phyloP scores from a whole-genome alignment of 2,888 invertebrate species.

The Eulithis prunata region DNA sequence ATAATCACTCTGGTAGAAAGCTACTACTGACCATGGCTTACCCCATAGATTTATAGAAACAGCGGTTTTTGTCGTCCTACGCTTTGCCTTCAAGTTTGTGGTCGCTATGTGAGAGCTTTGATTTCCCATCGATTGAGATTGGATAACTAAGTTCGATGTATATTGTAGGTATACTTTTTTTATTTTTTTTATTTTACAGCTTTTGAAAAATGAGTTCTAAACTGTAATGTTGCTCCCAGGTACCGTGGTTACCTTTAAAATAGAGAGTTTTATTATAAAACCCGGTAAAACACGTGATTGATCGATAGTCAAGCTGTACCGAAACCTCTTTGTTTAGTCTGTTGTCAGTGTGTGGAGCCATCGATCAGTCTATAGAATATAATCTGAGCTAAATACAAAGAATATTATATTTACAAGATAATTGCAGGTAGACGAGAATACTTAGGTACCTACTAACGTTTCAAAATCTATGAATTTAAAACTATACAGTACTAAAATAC shows the following conservation, averaged over 20 bases:
- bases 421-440: no score
- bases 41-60: no score
- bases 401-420: not conserved
- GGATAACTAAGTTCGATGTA: no score
- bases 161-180: no score
- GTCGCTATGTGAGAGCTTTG: not conserved
- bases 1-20: no score
- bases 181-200: not conserved
- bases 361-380: no score
- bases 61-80: no score
- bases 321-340: conserved; percentile 11
- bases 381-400: not conserved
- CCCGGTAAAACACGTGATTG: conserved; percentile 61
- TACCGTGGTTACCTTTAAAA: conserved; percentile 36
- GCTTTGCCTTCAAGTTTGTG: not conserved
- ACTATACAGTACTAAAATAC: conserved; percentile 2
- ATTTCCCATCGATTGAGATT: no score
- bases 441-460: not conserved
- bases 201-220: conserved; percentile 8
- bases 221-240: conserved; percentile 18
- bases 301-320: conserved; percentile 53
- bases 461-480: not conserved
- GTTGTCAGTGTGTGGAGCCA: conserved; percentile 6
- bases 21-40: no score
- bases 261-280: conserved; percentile 52